Evolutionary conservation across 2,113 vertebrate genomes (phyloP).

Genomic region (Epinephelus fuscoguttatus): DNA sequence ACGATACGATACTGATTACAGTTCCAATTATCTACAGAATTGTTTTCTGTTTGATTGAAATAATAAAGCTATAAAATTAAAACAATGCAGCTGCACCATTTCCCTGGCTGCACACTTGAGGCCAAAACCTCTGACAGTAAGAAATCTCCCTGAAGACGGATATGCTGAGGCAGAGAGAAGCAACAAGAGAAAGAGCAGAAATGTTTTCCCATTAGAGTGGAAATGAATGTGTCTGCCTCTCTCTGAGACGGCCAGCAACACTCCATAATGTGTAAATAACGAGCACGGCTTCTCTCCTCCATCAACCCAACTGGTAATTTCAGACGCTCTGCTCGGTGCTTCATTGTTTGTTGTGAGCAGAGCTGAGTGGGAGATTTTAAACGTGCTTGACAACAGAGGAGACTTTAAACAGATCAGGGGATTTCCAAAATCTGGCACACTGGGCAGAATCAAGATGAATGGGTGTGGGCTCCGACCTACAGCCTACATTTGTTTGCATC

Average conservation of each 20-base stretch:
- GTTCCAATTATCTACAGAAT: neutral
- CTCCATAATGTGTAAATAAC: conserved; percentile 59
- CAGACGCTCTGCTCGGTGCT: neutral
- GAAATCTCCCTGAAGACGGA: conserved; percentile 28
- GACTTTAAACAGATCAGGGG: neutral
- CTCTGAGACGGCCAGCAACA: conserved; percentile 20
- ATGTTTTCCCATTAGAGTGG: conserved; percentile 29
- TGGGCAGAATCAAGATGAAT: neutral
- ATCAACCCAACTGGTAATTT: conserved; percentile 31
- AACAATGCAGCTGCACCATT: neutral
- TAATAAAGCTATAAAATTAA: conserved; percentile 19
- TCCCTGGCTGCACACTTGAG: neutral
- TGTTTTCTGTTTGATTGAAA: conserved; percentile 5
- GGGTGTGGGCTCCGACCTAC: neutral
- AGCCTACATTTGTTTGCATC: neutral
- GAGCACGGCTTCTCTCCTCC: conserved; percentile 46
- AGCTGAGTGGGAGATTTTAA: conserved; percentile 30
- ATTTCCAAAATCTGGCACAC: neutral
- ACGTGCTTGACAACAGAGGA: neutral
- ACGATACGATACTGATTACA: neutral
- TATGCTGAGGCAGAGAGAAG: conserved; percentile 1
- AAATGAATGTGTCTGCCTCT: conserved; percentile 41
- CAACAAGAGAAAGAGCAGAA: conserved; percentile 27
- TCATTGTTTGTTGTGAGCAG: conserved; percentile 15
- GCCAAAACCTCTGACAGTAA: neutral